Evolutionary conservation across 2,888 invertebrate genomes (phyloP), one percentile per base, ranked within the genome.

Genomic region (Sclerodermus sp.): DNA sequence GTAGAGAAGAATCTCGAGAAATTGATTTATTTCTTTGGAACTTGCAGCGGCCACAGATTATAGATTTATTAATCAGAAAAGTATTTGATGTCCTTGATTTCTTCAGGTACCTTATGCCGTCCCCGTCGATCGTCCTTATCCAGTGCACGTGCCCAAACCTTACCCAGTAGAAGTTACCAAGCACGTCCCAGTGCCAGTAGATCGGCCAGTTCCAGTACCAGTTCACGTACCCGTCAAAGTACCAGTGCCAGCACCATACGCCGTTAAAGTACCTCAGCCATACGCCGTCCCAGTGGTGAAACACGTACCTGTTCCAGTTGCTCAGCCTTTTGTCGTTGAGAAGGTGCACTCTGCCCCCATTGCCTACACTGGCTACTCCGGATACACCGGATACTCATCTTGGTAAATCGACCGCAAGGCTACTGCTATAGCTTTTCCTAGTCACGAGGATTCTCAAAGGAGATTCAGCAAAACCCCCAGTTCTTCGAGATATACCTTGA

Each of bases 91-190:
- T n/a, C n/a, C 8, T 23, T 23, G 3, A 5, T 44, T 43, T 45
- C 48, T 56, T 13, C 49, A 74, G 74, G 74, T 76, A n/a, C 76
- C 77, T 32, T 71, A 74, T 18, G 74, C 77, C 41, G 76, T 76
- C 3, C 76, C 71, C 4, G 77, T 79, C 12, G 77, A 78, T 47
- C 71, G 76, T 15, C 78, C 78, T 0, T 70, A 71, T 52, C 70
- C 77, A 13, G 77, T 79, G 2, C 70, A 68, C 18, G 73, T 79
- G 1, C 74, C 76, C 2, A 76, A 71, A 42, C 77, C 76, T 1
- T 74, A 77, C 61, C 76, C 78, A 40, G 78, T 79, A 9, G 69
- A 76, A 36, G 74, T 78, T 5, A 71, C 75, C 49, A 74, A 68
- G 34, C 73, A 72, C 58, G 71, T 77, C 14, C 63, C 74, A n/a